A percentile compares a stretch with the other conserved stretches of the same genome.
Conservation (phyloP, 2,888 invertebrate genomes). For the Eucriotettix oculatus region DNA sequence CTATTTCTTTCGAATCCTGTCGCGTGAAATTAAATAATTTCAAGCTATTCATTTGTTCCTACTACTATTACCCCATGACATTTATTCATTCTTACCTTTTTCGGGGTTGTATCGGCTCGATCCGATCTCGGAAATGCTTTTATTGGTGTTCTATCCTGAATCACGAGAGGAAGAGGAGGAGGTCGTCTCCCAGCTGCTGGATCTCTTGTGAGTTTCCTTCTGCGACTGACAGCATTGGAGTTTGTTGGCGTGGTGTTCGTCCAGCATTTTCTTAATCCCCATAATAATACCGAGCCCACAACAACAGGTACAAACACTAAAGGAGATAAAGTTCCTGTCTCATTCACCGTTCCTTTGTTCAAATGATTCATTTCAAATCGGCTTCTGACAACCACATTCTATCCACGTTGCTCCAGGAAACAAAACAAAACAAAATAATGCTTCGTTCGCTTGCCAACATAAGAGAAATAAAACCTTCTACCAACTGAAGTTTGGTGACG, state of each 20-base stretch:
- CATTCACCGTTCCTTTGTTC: conserved; percentile 1
- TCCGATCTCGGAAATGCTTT: not conserved
- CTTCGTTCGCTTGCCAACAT: too few relatives aligned
- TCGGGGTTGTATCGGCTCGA: not conserved
- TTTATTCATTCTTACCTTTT: not conserved
- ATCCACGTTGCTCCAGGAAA: not conserved
- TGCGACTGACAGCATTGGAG: conserved; percentile 9
- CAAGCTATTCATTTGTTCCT: too few relatives aligned
- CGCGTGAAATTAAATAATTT: too few relatives aligned
- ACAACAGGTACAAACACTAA: conserved; percentile 3
- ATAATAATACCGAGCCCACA: conserved; percentile 2
- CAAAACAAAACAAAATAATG: not conserved
- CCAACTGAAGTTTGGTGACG: too few relatives aligned
- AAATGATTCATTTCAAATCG: conserved; percentile 1
- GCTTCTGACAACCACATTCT: not conserved
- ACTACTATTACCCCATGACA: too few relatives aligned
- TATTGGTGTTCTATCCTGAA: conserved; percentile 1
- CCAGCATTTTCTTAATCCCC: conserved; percentile 6
- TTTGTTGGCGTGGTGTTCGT: conserved; percentile 2
- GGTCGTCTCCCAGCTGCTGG: conserved; percentile 6
- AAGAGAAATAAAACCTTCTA: too few relatives aligned
- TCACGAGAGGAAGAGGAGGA: conserved; percentile 3
- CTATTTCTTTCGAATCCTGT: too few relatives aligned
- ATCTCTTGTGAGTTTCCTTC: conserved; percentile 9
- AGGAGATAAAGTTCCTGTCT: not conserved